Percentiles rank a stretch among this genome's conserved stretches.
Evolutionary conservation across 2,888 invertebrate genomes (phyloP).

Genomic region (Aricia artaxerxes): DNA sequence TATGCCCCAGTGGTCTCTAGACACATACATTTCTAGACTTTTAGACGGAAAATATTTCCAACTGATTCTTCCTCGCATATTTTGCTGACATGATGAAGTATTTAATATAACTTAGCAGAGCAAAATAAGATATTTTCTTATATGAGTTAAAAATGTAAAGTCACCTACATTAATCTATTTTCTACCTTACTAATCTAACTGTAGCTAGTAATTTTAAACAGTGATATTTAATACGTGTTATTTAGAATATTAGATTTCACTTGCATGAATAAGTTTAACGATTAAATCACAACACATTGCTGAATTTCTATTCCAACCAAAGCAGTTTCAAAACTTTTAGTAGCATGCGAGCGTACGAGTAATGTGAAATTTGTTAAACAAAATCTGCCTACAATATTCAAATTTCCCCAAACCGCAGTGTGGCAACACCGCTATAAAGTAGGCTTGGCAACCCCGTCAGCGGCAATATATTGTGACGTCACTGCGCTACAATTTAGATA

Average conservation of each 20-base stretch:
- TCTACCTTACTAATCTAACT: neutral
- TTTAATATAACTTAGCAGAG: neutral
- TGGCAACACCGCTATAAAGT: slow-evolving; percentile 19
- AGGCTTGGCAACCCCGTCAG: slow-evolving; percentile 19
- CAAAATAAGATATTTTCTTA: slow-evolving; percentile 15
- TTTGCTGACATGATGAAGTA: neutral
- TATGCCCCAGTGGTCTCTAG: slow-evolving; percentile 25
- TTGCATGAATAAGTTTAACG: neutral
- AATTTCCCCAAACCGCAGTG: neutral
- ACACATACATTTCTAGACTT: slow-evolving; percentile 25
- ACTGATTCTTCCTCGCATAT: neutral
- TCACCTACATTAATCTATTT: neutral
- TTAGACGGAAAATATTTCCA: neutral
- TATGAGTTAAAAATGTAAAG: neutral
- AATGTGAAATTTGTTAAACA: slow-evolving; percentile 15
- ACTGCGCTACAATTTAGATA: slow-evolving; percentile 26
- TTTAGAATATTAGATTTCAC: neutral
- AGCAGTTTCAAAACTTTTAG: slow-evolving; percentile 16
- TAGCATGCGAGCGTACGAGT: neutral
- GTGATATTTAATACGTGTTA: neutral
- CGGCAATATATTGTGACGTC: slow-evolving; percentile 17
- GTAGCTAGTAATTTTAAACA: neutral
- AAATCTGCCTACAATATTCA: slow-evolving; percentile 28
- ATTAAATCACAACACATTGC: neutral
- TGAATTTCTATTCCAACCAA: neutral